Evolutionary conservation across 2,113 vertebrate genomes (phyloP).

Genomic region (Hypomesus transpacificus): DNA sequence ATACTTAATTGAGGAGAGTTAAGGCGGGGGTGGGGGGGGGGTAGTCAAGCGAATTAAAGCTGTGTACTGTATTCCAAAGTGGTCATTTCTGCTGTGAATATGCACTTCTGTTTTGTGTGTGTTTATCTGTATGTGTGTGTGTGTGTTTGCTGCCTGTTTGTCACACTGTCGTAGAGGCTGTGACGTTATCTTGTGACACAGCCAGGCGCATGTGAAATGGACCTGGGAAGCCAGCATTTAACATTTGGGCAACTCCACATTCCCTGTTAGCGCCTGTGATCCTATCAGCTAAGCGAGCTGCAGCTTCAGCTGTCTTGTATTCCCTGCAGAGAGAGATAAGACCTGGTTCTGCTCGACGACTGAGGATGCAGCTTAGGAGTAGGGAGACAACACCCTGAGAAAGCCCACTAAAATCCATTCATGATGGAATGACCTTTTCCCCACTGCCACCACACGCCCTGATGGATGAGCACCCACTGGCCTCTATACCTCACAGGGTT

Average conservation of each 20-base stretch:
- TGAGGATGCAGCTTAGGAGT: background rate
- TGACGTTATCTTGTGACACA: slow-evolving; percentile 10
- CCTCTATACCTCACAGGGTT: background rate
- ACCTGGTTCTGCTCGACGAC: background rate
- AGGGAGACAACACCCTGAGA: background rate
- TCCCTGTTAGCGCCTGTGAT: background rate
- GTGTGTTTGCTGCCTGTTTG: background rate
- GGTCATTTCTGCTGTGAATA: background rate
- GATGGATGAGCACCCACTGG: slow-evolving; percentile 8
- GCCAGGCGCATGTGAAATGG: slow-evolving; percentile 5
- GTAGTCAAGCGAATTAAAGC: too few relatives aligned
- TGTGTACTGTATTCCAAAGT: too few relatives aligned
- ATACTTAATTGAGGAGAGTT: background rate
- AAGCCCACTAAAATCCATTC: slow-evolving; percentile 3
- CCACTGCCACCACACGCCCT: background rate
- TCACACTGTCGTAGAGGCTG: background rate
- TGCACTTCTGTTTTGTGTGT: background rate
- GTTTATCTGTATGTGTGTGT: background rate
- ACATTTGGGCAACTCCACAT: background rate
- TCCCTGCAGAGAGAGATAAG: background rate
- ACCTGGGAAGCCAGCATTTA: background rate
- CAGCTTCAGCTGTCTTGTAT: background rate
- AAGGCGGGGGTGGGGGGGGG: too few relatives aligned
- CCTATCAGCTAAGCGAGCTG: background rate
- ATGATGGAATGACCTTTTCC: slow-evolving; percentile 21